Base-by-base conservation (phyloP, 1,140 invertebrate genomes). In the Lanistes nyassanus region DNA sequence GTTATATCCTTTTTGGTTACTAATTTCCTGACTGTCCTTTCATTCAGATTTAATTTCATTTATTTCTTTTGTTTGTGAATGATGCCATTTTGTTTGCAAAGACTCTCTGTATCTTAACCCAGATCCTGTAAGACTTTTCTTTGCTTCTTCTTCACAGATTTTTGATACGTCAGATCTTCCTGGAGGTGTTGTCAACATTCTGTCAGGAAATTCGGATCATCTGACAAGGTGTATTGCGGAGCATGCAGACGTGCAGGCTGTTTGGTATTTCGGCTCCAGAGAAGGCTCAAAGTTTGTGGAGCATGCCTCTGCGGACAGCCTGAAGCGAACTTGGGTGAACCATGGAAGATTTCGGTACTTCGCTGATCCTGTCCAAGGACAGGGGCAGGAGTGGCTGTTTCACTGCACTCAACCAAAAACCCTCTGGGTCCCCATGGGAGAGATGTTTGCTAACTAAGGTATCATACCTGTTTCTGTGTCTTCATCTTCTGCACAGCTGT, bases 361-460 rank as follows among this genome's bases (percentile, higher is more conserved):
- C 85, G 70, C 83, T 53, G 84, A 83, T 67, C n/a, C 69, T 3
- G 80, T 84, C 26, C 85, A 90, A 76, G 89, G 89, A 9, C 85
- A 87, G 66, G 87, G 89, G 4, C 88, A 90, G 75, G 90, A 91
- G 77, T 90, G 90, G 66, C 80, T 90, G 13, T 87, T 89, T 70
- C 89, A 91, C 37, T 83, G 89, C 2, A 85, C 87, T 16, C 88
- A 90, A 69, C 81, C 80, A 51, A 91, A 91, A 79, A 90, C 90
- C 70, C 86, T 91, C 64, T 91, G 90, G 90, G 83, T 91, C 6
- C 90, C 90, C 56, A 90, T 90, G 89, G 90, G 90, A 66, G 90
- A 90, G 60, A 90, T 90, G 37, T 91, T 90, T 87, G 90, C 90
- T n/a, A 91, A 91, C 80, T 91, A 79, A 81, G 67, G 21, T n/a